phyloP scores from a whole-genome alignment of 2,113 vertebrate species.

The Arothron firmamentum region DNA sequence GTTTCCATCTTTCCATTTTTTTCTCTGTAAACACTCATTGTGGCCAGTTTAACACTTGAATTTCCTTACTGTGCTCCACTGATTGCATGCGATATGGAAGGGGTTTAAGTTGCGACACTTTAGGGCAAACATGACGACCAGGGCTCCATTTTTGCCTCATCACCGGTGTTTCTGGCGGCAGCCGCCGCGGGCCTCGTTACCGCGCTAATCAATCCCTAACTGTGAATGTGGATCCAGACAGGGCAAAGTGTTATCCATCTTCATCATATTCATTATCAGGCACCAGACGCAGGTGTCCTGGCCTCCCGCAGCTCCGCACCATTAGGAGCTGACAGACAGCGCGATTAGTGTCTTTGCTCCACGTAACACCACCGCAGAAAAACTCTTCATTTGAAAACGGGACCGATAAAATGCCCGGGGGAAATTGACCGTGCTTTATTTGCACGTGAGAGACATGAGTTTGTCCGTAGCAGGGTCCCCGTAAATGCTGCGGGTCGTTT shows the following conservation, averaged over 20 bases:
- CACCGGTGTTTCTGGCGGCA: slow-evolving; percentile 38
- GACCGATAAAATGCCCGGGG: too few species aligned
- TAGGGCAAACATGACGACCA: slow-evolving; percentile 38
- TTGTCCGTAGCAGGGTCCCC: background rate
- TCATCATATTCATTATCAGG: slow-evolving; percentile 72
- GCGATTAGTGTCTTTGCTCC: slow-evolving; percentile 38
- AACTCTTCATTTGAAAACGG: background rate
- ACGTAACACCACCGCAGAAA: slow-evolving; percentile 21
- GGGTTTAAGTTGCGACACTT: slow-evolving; percentile 15
- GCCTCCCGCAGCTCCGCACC: slow-evolving; percentile 59
- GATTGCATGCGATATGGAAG: too few species aligned
- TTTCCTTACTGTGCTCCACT: too few species aligned
- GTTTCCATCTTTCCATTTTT: too few species aligned
- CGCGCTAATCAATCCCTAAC: slow-evolving; percentile 61
- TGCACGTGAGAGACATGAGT: too few species aligned
- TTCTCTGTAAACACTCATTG: too few species aligned
- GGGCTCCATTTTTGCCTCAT: slow-evolving; percentile 38
- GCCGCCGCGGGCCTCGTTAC: slow-evolving; percentile 56
- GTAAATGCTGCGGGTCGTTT: slow-evolving; percentile 55
- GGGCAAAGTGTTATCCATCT: slow-evolving; percentile 68
- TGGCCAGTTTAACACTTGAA: too few species aligned
- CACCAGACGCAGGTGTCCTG: slow-evolving; percentile 65
- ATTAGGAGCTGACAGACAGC: slow-evolving; percentile 63
- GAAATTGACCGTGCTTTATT: too few species aligned
- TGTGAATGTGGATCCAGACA: slow-evolving; percentile 53